A percentile compares a stretch with the other conserved stretches of the same genome.
These are phyloP conservation scores for Dorcus hopei DNA, from an alignment of 2,888 invertebrate genomes.

Conservation along the genomic window DNA sequence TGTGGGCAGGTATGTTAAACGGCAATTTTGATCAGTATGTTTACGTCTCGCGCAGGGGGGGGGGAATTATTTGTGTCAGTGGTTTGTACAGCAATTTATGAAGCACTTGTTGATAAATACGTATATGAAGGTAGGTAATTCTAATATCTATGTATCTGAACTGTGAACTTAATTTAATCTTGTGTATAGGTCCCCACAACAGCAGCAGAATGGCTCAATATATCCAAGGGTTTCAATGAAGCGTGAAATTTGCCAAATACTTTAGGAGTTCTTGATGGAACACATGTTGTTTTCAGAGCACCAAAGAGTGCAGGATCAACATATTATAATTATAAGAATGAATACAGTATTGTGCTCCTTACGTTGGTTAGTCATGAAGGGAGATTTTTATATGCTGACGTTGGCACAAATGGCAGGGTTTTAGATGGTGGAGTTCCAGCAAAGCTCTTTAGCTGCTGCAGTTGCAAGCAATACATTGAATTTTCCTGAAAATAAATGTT, in stretches of 20 bases:
- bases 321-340: slow-evolving; percentile 1
- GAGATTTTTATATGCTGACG: not conserved
- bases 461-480: too few species aligned
- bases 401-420: not conserved
- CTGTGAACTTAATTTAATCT: not conserved
- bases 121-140: not conserved
- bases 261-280: too few species aligned
- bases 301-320: slow-evolving; percentile 1
- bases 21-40: too few species aligned
- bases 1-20: too few species aligned
- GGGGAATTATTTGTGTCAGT: not conserved
- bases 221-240: slow-evolving; percentile 3
- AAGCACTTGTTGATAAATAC: not conserved
- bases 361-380: not conserved
- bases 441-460: too few species aligned
- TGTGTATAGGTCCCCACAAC: not conserved
- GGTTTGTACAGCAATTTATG: slow-evolving; percentile 1
- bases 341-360: not conserved
- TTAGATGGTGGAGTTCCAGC: not conserved
- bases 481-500: too few species aligned
- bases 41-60: too few species aligned
- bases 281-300: too few species aligned
- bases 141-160: not conserved
- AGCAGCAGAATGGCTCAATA: slow-evolving; percentile 7
- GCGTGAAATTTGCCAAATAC: slow-evolving; percentile 5